Evolutionary conservation across 1,140 invertebrate genomes (phyloP), one percentile per base, ranked within the genome.

Genomic region (Bombus balteatus): DNA sequence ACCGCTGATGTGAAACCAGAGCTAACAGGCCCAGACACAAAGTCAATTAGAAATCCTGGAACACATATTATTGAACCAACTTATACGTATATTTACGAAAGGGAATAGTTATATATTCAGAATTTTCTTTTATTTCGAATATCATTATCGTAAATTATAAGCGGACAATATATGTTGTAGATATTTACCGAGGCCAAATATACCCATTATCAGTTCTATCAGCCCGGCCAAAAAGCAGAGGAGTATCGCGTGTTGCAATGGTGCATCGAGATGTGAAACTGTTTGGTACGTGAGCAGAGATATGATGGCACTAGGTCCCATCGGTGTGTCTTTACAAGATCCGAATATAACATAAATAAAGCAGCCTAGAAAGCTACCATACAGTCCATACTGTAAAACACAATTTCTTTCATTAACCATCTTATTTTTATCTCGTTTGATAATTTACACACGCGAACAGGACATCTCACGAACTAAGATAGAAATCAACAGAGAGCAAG

Each of bases 1-100:
- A 98, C 98, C 1, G 98, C 98, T 2, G 98, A 98, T 0, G 98
- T 99, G 93, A 99, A 99, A 28, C 98, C 98, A 22, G 97, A 98
- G 25, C 98, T 98, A 1, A 99, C 98, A 0, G 98, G 98, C 9
- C 98, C 97, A 0, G 98, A 99, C 1, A 99, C 98, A 94, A 99
- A 99, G 94, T 99, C 98, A 75, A 99, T 98, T 53, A 99, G 95
- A 93, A 99, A 99, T 71, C 98, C 98, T 98, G 93, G 39, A 94
- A 93, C 74, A 37, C 10, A 43, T 25, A 32, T 32, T 4, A 73
- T 73, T n/a, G 41, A 37, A 12, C 12, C 37, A 62, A 41, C 9
- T 59, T 15, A 34, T 43, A 37, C 18, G 3, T 43, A 25, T 9
- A 43, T 68, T 18, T 68, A 25, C 10, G 10, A n/a, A n/a, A 62